Conservation (phyloP, 2,797 vertebrate species). For the Acipenser oxyrinchus region DNA sequence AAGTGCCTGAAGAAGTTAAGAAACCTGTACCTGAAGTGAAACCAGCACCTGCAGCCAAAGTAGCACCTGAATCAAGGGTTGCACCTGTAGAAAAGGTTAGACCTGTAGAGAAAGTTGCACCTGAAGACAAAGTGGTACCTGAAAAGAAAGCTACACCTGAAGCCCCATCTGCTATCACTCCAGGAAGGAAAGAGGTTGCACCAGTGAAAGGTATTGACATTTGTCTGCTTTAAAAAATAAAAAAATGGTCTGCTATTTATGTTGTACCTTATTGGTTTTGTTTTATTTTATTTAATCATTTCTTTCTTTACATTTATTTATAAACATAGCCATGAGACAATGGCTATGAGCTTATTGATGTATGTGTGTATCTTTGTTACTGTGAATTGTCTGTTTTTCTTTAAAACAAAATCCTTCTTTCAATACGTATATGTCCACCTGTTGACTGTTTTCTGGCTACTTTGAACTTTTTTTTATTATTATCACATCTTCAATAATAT, state of each 20-base stretch:
- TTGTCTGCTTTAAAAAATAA: background rate
- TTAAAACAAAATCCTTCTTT: too few species aligned
- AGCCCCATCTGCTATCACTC: constrained; percentile 41
- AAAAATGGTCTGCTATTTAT: too few species aligned
- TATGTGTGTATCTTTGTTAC: too few species aligned
- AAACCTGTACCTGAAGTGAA: constrained; percentile 26
- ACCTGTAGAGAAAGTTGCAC: constrained; percentile 32
- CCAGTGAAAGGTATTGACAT: constrained; percentile 69
- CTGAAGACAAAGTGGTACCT: constrained; percentile 30
- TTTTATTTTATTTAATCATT: too few species aligned
- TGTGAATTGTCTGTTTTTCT: too few species aligned
- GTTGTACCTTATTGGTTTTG: too few species aligned
- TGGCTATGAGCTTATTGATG: too few species aligned
- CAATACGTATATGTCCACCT: background rate
- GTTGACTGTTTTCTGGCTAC: background rate
- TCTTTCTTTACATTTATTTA: too few species aligned
- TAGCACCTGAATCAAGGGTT: constrained; percentile 50
- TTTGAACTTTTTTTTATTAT: constrained; percentile 1
- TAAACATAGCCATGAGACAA: too few species aligned
- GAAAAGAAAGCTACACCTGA: constrained; percentile 54
- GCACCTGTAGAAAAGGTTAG: constrained; percentile 31
- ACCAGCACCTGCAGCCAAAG: constrained; percentile 43
- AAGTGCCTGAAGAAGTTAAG: constrained; percentile 31
- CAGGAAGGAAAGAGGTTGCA: constrained; percentile 42
- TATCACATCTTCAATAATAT: constrained; percentile 32